Evolutionary conservation across 2,113 vertebrate genomes (phyloP).

Genomic region (Equus quagga): DNA sequence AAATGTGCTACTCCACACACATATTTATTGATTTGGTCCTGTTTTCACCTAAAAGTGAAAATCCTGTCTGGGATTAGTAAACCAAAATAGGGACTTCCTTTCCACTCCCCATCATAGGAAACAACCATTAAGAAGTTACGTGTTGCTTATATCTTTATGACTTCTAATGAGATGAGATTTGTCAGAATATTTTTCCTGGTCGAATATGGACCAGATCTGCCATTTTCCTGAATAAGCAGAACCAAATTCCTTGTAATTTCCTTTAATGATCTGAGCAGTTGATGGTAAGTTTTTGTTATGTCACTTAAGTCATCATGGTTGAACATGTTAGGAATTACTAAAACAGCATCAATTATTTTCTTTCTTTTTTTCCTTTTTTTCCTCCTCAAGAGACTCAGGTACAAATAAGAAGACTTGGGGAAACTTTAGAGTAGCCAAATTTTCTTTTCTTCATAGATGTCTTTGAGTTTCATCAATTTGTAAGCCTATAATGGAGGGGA

Average conservation of each 20-base stretch:
- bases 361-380: not conserved
- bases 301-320: not conserved
- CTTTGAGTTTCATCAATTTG: slow-evolving; percentile 19
- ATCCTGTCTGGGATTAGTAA: not conserved
- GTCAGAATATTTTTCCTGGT: not conserved
- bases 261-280: not conserved
- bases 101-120: not conserved
- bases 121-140: not conserved
- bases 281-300: slow-evolving; percentile 29
- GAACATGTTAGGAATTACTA: not conserved
- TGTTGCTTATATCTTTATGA: not conserved
- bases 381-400: not conserved
- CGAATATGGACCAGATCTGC: not conserved
- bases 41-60: not conserved
- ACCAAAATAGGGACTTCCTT: not conserved
- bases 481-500: not conserved
- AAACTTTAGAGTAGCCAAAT: not conserved
- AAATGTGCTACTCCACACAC: not conserved
- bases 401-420: not conserved
- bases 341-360: slow-evolving; percentile 4
- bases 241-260: not conserved
- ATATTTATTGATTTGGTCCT: not conserved
- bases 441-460: not conserved
- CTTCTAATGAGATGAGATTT: slow-evolving; percentile 33
- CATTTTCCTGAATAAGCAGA: slow-evolving; percentile 12